These are phyloP conservation scores for Emydocephalus ijimae DNA, from an alignment of 2,113 vertebrate species.

Conservation along the genomic window DNA sequence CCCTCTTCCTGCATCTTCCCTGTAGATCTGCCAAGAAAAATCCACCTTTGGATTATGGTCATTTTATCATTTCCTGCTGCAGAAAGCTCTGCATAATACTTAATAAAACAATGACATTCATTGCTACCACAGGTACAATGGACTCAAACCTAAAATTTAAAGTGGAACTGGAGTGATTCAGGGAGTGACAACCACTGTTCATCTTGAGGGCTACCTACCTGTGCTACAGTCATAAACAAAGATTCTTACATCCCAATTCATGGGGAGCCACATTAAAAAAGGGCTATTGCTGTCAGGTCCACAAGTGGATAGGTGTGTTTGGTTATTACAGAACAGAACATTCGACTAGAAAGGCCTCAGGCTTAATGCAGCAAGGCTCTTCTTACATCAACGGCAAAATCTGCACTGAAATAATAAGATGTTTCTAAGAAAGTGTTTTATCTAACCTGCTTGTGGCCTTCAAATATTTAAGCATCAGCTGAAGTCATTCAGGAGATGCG, in stretches of 20 bases:
- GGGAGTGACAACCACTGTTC: background rate
- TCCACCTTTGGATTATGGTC: background rate
- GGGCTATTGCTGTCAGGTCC: background rate
- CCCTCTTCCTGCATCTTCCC: background rate
- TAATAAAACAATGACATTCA: background rate
- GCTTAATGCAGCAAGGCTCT: background rate
- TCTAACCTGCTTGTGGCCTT: background rate
- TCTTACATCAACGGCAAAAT: background rate
- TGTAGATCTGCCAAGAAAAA: background rate
- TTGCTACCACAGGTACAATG: background rate
- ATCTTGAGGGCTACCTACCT: background rate
- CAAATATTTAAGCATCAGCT: background rate
- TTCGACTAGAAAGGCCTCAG: background rate
- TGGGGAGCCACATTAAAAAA: background rate
- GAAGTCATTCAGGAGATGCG: background rate
- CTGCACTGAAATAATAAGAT: background rate
- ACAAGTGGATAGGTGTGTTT: background rate
- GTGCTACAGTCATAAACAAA: background rate
- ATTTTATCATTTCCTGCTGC: background rate
- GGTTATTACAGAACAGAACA: background rate
- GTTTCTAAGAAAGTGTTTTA: background rate
- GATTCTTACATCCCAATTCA: background rate
- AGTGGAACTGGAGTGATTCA: background rate
- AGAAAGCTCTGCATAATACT: background rate
- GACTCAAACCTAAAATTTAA: background rate